Evolutionary conservation across 1,140 invertebrate genomes (phyloP).

Genomic region (Campoletis sonorensis): DNA sequence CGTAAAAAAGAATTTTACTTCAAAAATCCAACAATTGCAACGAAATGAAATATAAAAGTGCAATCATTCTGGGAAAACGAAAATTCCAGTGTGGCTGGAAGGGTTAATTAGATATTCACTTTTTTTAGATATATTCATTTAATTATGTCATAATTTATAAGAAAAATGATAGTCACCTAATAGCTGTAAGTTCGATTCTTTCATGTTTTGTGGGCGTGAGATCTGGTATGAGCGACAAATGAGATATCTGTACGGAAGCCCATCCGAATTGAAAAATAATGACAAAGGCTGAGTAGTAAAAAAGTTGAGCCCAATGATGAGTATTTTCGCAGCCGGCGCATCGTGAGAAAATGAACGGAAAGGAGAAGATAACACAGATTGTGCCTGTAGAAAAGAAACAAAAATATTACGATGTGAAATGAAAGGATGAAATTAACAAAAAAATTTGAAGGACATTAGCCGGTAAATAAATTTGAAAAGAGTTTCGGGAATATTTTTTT

Average conservation of each 20-base stretch:
- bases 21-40: no score
- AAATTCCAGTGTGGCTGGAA: no score
- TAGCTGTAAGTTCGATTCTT: conserved; percentile 89
- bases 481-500: background rate
- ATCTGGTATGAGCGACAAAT: conserved; percentile 89
- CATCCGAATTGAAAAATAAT: conserved; percentile 98
- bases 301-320: conserved; percentile 85
- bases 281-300: conserved; percentile 94
- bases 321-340: conserved; percentile 85
- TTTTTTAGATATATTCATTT: no score
- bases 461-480: no score
- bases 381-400: conserved; percentile 79
- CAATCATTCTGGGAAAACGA: no score
- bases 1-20: no score
- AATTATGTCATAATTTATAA: conserved; percentile 17
- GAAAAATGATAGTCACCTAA: conserved; percentile 80
- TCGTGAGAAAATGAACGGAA: conserved; percentile 93
- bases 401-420: background rate
- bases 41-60: no score
- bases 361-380: conserved; percentile 86
- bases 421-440: background rate
- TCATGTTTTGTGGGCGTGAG: conserved; percentile 85
- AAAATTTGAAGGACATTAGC: no score
- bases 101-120: no score
- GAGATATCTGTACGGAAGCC: conserved; percentile 96